Evolutionary conservation across 2,888 invertebrate species (phyloP).

Genomic region (Aquatica leii): DNA sequence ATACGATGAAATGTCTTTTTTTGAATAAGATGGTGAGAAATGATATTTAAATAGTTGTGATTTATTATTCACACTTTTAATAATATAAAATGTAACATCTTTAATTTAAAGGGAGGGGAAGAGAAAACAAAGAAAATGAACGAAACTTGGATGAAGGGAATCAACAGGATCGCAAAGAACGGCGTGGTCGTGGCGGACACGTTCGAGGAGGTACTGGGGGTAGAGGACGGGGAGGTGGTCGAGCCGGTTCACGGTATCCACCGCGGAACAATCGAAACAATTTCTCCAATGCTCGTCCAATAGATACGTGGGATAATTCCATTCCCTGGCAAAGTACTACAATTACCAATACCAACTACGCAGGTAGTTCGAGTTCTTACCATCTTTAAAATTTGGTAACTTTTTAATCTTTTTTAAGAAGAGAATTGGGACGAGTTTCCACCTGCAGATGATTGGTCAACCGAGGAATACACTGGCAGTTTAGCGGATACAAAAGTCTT

Average conservation of each 20-base stretch:
- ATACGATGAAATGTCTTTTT: too few relatives aligned
- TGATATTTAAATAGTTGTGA: too few relatives aligned
- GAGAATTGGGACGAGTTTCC: constrained; percentile 79
- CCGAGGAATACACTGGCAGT: constrained; percentile 93
- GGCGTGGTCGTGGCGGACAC: constrained; percentile 63
- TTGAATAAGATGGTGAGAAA: too few relatives aligned
- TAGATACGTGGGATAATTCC: constrained; percentile 69
- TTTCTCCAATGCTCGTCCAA: constrained; percentile 54
- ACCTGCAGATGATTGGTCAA: constrained; percentile 67
- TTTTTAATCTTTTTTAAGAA: constrained; percentile 30
- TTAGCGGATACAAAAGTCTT: constrained; percentile 94
- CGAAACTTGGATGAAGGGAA: constrained; percentile 56
- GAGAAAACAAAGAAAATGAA: constrained; percentile 54
- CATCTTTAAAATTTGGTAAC: not conserved
- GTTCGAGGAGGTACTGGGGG: constrained; percentile 61
- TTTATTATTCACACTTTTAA: too few relatives aligned
- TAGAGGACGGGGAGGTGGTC: constrained; percentile 62
- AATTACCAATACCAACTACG: constrained; percentile 28
- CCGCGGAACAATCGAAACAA: constrained; percentile 55
- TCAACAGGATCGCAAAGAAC: constrained; percentile 56
- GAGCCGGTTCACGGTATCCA: constrained; percentile 59
- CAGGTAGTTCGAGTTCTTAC: constrained; percentile 7
- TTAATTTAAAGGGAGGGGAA: constrained; percentile 45
- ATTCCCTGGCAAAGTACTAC: constrained; percentile 55
- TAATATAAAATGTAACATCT: too few relatives aligned